Percentiles rank a stretch among this genome's conserved stretches.
phyloP scores from a whole-genome alignment of 1,140 invertebrate species.

The Hypothenemus hampei region DNA sequence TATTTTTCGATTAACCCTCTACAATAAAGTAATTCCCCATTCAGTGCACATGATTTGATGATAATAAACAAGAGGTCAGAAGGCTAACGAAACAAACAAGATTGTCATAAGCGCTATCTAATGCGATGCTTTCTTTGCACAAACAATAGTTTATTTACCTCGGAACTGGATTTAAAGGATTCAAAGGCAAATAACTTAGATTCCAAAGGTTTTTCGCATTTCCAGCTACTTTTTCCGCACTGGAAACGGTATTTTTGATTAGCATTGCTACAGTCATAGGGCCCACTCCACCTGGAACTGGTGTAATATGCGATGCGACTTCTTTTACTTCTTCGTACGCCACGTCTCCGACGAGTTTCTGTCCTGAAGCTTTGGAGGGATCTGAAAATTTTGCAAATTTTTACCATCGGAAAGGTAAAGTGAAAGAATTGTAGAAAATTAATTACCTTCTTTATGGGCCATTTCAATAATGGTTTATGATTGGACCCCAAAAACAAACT shows the following conservation, averaged over 20 bases:
- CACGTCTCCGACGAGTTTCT: slow-evolving; percentile 92
- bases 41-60: neutral
- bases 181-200: slow-evolving; percentile 56
- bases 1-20: neutral
- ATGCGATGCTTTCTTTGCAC: neutral
- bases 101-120: neutral
- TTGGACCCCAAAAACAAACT: too few species aligned
- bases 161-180: slow-evolving; percentile 62
- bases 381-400: too few species aligned
- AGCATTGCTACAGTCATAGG: slow-evolving; percentile 99
- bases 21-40: too few species aligned
- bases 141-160: slow-evolving; percentile 48
- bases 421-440: too few species aligned
- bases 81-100: too few species aligned
- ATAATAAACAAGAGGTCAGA: neutral
- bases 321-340: slow-evolving; percentile 73
- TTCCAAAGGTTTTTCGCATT: slow-evolving; percentile 58
- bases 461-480: too few species aligned
- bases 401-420: too few species aligned
- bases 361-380: slow-evolving; percentile 74
- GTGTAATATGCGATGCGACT: slow-evolving; percentile 87
- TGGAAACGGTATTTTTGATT: slow-evolving; percentile 89
- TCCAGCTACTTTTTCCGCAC: slow-evolving; percentile 63
- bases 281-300: slow-evolving; percentile 96
- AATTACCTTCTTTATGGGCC: too few species aligned